phyloP scores from a whole-genome alignment of 2,888 invertebrate genomes.

The Pasiphila rectangulata region DNA sequence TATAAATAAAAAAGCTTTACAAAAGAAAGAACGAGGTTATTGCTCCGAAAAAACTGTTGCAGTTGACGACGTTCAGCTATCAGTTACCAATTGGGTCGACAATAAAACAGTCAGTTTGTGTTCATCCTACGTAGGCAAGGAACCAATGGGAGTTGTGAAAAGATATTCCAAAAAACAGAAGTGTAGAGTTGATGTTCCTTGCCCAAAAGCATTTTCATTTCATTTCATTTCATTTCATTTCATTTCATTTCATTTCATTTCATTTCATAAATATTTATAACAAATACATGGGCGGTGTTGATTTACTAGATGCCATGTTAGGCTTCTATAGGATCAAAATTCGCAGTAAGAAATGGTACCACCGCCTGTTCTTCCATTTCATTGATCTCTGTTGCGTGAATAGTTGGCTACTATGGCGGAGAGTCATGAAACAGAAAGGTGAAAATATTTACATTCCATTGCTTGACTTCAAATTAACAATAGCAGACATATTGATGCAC shows the following conservation, averaged over 20 bases:
- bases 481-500: constrained; percentile 25
- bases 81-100: neutral
- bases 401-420: constrained; percentile 34
- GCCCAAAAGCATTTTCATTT: no score
- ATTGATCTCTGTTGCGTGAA: constrained; percentile 34
- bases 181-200: no score
- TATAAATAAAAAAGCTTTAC: neutral
- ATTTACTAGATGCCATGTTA: constrained; percentile 22
- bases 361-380: constrained; percentile 37
- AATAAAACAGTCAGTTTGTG: neutral
- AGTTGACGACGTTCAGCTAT: neutral
- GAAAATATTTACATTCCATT: neutral
- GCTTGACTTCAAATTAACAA: constrained; percentile 5
- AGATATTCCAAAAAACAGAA: no score
- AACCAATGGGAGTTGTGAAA: no score
- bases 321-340: constrained; percentile 39
- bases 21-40: constrained; percentile 6
- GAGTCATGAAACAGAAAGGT: constrained; percentile 4
- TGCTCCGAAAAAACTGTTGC: constrained; percentile 2
- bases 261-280: no score
- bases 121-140: no score
- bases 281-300: constrained; percentile 8
- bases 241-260: no score
- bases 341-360: constrained; percentile 37
- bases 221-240: no score